Percentiles rank a stretch among this genome's conserved stretches.
Evolutionary conservation across 2,797 vertebrate species (phyloP).

Genomic region (Trachops cirrhosus): DNA sequence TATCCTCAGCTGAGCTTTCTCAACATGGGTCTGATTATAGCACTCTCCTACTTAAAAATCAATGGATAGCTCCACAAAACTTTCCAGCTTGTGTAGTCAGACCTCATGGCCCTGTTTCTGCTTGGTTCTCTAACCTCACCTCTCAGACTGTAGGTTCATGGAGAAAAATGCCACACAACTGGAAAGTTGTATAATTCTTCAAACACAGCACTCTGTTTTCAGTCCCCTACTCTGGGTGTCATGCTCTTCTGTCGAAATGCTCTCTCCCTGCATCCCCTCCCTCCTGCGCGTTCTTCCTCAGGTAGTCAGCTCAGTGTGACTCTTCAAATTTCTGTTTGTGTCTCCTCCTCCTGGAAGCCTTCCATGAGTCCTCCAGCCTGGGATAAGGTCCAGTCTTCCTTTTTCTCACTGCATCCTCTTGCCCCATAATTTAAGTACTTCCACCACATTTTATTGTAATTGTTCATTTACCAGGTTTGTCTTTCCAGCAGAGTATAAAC

Average conservation of each 20-base stretch:
- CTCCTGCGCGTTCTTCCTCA: not conserved
- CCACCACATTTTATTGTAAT: not conserved
- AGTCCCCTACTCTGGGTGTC: not conserved
- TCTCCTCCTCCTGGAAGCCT: not conserved
- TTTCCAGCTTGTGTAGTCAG: not conserved
- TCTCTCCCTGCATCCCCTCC: not conserved
- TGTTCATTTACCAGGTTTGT: not conserved
- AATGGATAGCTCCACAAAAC: not conserved
- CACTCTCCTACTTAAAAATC: not conserved
- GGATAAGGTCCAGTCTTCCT: not conserved
- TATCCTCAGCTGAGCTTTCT: not conserved
- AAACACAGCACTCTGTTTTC: not conserved
- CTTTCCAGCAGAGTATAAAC: constrained; percentile 23
- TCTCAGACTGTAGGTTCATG: not conserved
- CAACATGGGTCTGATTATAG: not conserved
- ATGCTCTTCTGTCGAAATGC: not conserved
- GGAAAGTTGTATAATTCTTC: not conserved
- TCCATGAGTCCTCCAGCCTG: not conserved
- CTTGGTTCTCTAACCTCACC: not conserved
- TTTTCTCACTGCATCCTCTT: not conserved
- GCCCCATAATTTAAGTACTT: not conserved
- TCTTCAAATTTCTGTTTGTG: not conserved
- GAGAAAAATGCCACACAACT: not conserved
- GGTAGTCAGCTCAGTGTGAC: not conserved
- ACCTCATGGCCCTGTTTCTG: not conserved